These are phyloP conservation scores for Stictocephala bisonia DNA, from an alignment of 2,888 invertebrate species.

Conservation along the genomic window DNA sequence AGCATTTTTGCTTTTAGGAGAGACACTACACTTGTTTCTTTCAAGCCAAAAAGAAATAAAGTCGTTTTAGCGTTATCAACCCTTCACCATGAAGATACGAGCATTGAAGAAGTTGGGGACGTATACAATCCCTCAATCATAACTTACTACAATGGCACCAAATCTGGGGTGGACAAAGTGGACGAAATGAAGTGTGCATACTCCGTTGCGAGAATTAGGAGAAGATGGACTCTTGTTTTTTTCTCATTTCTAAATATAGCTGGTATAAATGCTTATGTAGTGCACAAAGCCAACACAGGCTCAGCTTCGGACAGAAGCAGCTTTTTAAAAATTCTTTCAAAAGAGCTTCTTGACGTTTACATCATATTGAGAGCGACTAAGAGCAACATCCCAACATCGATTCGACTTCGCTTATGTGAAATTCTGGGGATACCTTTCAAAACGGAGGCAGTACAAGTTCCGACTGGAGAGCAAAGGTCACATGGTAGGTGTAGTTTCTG, in stretches of 20 bases:
- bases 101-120: no score
- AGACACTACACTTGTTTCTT: no score
- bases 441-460: background rate
- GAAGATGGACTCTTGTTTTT: slow-evolving; percentile 1
- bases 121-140: no score
- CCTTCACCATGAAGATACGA: no score
- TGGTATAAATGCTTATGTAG: slow-evolving; percentile 13
- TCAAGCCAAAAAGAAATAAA: no score
- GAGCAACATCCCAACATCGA: background rate
- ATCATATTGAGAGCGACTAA: background rate
- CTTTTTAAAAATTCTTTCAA: background rate
- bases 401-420: background rate
- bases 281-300: background rate
- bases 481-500: slow-evolving; percentile 1
- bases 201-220: no score
- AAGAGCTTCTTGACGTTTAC: background rate
- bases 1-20: slow-evolving; percentile 3
- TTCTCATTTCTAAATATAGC: slow-evolving; percentile 14
- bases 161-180: no score
- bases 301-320: background rate
- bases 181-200: no score
- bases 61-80: no score
- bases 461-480: background rate
- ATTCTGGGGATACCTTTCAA: background rate
- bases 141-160: no score